These are phyloP conservation scores for Acronicta alni DNA, from an alignment of 2,888 invertebrate genomes.

Conservation along the genomic window DNA sequence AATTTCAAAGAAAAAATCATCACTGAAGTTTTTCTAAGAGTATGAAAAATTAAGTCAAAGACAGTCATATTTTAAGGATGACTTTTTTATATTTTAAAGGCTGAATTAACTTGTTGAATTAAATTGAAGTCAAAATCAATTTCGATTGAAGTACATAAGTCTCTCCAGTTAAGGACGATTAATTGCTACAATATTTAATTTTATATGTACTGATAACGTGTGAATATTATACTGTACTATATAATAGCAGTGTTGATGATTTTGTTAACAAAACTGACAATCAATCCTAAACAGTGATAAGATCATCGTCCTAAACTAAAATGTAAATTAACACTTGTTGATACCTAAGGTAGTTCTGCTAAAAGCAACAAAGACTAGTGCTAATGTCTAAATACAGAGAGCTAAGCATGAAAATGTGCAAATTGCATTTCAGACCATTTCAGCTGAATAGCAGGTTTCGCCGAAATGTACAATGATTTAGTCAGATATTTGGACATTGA, in stretches of 20 bases:
- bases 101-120: too few species aligned
- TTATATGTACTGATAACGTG: too few species aligned
- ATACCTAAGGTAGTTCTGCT: background rate
- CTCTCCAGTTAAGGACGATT: too few species aligned
- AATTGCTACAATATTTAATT: too few species aligned
- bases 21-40: background rate
- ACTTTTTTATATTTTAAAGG: background rate
- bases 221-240: too few species aligned
- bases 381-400: background rate
- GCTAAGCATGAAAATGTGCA: background rate
- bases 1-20: conserved; percentile 7
- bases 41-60: too few species aligned
- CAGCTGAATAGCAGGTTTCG: background rate
- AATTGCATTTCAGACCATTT: background rate
- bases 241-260: too few species aligned
- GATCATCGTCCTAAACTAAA: too few species aligned
- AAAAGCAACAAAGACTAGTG: background rate
- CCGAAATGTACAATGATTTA: background rate
- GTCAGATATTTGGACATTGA: background rate
- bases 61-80: background rate
- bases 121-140: too few species aligned
- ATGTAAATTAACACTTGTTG: background rate
- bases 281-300: too few species aligned
- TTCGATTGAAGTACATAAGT: too few species aligned
- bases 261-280: too few species aligned